phyloP scores from a whole-genome alignment of 2,797 vertebrate species.

The Sphenodon punctatus region DNA sequence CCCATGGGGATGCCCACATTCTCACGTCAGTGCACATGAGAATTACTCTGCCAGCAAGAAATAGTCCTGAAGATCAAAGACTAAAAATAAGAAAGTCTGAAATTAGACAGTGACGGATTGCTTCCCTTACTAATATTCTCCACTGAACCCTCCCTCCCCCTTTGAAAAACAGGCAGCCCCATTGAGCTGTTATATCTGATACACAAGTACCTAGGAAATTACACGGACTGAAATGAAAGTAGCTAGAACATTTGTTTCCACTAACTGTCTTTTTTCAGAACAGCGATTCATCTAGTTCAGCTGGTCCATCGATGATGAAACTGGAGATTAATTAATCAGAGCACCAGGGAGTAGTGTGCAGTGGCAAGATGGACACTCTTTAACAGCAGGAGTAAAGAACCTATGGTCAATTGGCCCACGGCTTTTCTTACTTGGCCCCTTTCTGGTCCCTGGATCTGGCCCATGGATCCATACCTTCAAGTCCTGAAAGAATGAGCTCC shows the following conservation, averaged over 20 bases:
- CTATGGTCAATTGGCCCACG: too few species aligned
- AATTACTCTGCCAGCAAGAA: rapidly evolving
- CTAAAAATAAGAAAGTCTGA: not conserved
- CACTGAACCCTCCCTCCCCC: too few species aligned
- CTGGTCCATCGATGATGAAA: not conserved
- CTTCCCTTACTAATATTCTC: not conserved
- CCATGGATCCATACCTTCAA: too few species aligned
- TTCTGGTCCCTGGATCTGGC: too few species aligned
- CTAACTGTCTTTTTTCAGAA: not conserved
- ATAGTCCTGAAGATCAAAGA: rapidly evolving
- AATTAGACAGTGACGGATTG: not conserved
- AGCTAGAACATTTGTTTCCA: not conserved
- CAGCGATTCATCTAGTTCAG: slow-evolving; percentile 31
- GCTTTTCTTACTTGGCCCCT: too few species aligned
- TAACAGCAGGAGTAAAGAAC: too few species aligned
- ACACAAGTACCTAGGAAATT: not conserved
- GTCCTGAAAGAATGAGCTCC: too few species aligned
- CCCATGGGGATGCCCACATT: not conserved
- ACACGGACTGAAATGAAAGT: not conserved
- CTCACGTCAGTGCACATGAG: not conserved
- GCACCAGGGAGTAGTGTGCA: slow-evolving; percentile 11
- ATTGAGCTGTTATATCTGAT: not conserved
- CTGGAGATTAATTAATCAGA: slow-evolving; percentile 33
- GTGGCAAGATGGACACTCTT: slow-evolving; percentile 7
- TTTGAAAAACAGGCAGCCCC: too few species aligned